A percentile compares a stretch with the other conserved stretches of the same genome.
Evolutionary conservation across 2,113 vertebrate genomes (phyloP).

Genomic region (Ibidorhyncha struthersii): DNA sequence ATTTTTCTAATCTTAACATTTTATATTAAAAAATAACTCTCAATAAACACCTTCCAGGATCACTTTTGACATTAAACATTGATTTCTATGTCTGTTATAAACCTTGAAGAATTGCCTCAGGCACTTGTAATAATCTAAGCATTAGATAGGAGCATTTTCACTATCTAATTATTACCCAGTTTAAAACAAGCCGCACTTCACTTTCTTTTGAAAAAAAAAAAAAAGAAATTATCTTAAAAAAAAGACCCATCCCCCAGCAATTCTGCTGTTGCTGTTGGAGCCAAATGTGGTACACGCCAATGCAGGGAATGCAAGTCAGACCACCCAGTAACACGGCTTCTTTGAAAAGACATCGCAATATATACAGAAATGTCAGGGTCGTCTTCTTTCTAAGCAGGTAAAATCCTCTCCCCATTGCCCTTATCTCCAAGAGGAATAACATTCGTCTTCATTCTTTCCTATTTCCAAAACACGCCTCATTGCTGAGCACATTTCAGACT

Average conservation of each 20-base stretch:
- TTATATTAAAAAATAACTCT: slow-evolving; percentile 56
- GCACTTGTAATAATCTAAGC: slow-evolving; percentile 54
- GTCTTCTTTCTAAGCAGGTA: not conserved
- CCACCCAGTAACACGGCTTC: not conserved
- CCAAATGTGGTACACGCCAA: not conserved
- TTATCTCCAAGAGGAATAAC: not conserved
- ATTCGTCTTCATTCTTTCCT: not conserved
- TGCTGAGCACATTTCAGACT: not conserved
- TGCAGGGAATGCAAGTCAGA: not conserved
- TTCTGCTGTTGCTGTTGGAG: not conserved
- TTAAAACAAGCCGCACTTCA: not conserved
- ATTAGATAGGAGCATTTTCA: slow-evolving; percentile 27
- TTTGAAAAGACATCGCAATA: not conserved
- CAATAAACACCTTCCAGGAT: slow-evolving; percentile 47
- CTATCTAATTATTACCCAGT: not conserved
- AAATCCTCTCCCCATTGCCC: not conserved
- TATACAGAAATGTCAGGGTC: not conserved
- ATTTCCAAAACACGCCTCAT: not conserved
- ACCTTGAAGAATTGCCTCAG: slow-evolving; percentile 47
- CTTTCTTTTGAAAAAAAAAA: not conserved
- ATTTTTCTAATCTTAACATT: slow-evolving; percentile 16
- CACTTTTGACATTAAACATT: slow-evolving; percentile 40
- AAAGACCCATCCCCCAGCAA: not conserved
- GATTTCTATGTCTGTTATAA: slow-evolving; percentile 43
- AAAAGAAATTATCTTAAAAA: slow-evolving; percentile 1